These are phyloP conservation scores for Montipora cactus DNA, from an alignment of 64 coral and sea anemone species.

Conservation along the genomic window DNA sequence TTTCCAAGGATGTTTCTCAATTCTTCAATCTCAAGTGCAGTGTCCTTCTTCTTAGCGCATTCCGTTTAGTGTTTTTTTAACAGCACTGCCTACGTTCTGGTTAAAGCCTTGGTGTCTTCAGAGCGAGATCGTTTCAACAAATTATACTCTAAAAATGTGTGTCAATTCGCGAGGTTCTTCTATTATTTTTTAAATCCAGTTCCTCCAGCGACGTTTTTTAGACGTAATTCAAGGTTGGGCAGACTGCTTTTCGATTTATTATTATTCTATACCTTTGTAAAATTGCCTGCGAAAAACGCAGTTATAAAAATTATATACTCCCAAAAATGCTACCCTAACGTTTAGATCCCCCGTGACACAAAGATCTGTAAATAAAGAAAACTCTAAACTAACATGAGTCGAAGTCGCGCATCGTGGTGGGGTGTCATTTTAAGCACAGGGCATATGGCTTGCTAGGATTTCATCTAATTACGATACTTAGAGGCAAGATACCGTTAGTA, in stretches of 20 bases:
- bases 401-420: not conserved
- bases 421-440: not conserved
- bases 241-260: no score
- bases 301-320: no score
- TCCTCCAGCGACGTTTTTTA: not conserved
- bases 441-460: constrained; percentile 54
- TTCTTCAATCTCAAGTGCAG: not conserved
- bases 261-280: no score
- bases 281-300: no score
- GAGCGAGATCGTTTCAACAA: no score
- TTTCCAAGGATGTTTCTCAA: not conserved
- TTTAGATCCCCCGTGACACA: no score
- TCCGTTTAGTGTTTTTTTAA: no score
- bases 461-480: constrained; percentile 37
- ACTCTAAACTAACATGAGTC: not conserved
- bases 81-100: no score
- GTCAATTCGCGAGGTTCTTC: not conserved
- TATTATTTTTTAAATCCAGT: not conserved
- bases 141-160: not conserved
- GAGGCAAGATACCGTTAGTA: constrained; percentile 52
- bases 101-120: no score
- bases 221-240: no score
- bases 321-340: not conserved
- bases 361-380: not conserved
- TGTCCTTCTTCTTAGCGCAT: not conserved